Evolutionary conservation across 2,113 vertebrate species (phyloP).

Genomic region (Podarcis raffonei): DNA sequence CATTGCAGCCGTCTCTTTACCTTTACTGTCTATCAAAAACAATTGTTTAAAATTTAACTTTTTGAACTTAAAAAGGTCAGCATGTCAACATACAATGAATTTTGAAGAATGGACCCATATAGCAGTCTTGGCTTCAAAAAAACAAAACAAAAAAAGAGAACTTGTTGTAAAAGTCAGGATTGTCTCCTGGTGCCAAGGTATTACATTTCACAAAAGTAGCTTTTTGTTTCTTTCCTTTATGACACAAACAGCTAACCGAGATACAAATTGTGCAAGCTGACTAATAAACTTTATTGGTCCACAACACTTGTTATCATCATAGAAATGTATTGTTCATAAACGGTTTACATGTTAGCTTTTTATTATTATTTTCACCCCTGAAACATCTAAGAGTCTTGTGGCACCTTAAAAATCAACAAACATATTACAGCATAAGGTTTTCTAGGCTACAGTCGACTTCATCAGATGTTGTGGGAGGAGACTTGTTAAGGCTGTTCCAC

Average conservation of each 20-base stretch:
- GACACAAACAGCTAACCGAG: background rate
- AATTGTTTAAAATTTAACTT: background rate
- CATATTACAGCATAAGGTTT: too few species aligned
- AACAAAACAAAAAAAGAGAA: constrained; percentile 24
- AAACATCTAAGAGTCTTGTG: too few species aligned
- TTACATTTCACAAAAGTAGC: background rate
- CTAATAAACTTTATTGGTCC: background rate
- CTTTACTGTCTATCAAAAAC: constrained; percentile 81
- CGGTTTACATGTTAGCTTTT: background rate
- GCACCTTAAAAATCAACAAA: too few species aligned
- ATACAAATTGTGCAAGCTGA: background rate
- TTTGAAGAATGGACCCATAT: background rate
- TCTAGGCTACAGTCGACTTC: too few species aligned
- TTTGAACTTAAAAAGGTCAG: background rate
- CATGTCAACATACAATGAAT: background rate
- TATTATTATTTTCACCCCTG: too few species aligned
- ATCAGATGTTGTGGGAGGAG: too few species aligned
- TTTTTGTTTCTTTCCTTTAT: background rate
- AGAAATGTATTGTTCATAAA: background rate
- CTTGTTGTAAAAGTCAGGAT: background rate
- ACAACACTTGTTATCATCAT: background rate
- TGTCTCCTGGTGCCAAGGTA: background rate
- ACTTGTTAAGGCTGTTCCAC: too few species aligned
- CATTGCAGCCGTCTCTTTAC: constrained; percentile 95
- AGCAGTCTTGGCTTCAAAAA: background rate